phyloP scores from a whole-genome alignment of 2,888 invertebrate genomes.

The Portevinia maculata region DNA sequence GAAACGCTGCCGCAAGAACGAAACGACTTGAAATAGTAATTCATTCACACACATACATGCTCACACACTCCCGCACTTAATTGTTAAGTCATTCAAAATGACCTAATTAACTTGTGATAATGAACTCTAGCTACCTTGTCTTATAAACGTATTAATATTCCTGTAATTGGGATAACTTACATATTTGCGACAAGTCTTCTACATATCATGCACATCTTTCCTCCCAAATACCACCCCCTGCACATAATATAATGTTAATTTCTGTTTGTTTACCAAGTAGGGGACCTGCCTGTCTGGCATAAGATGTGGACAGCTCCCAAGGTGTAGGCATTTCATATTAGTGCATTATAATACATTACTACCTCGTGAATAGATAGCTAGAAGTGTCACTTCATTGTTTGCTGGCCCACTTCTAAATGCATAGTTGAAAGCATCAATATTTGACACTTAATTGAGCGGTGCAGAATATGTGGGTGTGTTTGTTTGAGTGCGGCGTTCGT shows the following conservation, averaged over 20 bases:
- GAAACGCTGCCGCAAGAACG: slow-evolving; percentile 83
- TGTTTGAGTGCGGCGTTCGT: slow-evolving; percentile 16
- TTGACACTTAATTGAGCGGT: slow-evolving; percentile 70
- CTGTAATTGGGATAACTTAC: slow-evolving; percentile 52
- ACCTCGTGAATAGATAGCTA: slow-evolving; percentile 72
- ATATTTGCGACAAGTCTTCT: slow-evolving; percentile 46
- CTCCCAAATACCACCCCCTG: slow-evolving; percentile 25
- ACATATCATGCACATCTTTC: neutral
- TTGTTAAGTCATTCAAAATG: slow-evolving; percentile 42
- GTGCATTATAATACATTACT: slow-evolving; percentile 69
- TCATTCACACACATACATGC: neutral
- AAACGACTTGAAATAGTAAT: slow-evolving; percentile 84
- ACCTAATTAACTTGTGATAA: slow-evolving; percentile 68
- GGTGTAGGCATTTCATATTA: slow-evolving; percentile 66
- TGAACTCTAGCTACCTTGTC: slow-evolving; percentile 50
- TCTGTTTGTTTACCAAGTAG: slow-evolving; percentile 63
- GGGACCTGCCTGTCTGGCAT: slow-evolving; percentile 29
- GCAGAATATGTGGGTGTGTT: slow-evolving; percentile 9
- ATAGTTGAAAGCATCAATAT: slow-evolving; percentile 73
- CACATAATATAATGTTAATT: slow-evolving; percentile 72
- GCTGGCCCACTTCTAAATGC: slow-evolving; percentile 68
- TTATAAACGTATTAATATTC: slow-evolving; percentile 63
- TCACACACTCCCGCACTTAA: neutral
- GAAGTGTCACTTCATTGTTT: slow-evolving; percentile 68
- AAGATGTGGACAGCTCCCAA: slow-evolving; percentile 38